phyloP scores from a whole-genome alignment of 2,113 vertebrate genomes.

The Petromus typicus region DNA sequence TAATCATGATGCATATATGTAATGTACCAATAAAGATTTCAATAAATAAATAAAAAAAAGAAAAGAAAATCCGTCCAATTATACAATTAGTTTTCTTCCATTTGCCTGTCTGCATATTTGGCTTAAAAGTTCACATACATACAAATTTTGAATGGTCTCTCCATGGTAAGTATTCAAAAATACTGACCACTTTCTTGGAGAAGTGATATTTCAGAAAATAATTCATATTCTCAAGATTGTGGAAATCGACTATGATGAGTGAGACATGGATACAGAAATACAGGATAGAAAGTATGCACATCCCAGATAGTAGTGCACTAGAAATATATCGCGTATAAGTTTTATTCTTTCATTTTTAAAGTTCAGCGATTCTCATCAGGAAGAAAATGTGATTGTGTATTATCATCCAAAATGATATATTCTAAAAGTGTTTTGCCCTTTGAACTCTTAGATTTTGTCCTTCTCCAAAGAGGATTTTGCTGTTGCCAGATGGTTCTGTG shows the following conservation, averaged over 20 bases:
- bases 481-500: constrained; percentile 40
- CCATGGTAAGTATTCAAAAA: background rate
- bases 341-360: background rate
- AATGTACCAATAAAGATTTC: too few species aligned
- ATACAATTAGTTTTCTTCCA: background rate
- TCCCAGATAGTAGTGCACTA: background rate
- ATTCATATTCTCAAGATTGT: background rate
- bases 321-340: background rate
- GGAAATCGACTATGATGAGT: background rate
- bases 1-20: too few species aligned
- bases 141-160: background rate
- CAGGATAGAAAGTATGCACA: background rate
- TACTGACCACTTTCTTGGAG: background rate
- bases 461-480: constrained; percentile 41
- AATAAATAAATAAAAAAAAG: too few species aligned
- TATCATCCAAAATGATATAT: constrained; percentile 10
- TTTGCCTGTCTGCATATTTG: background rate
- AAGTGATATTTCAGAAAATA: background rate
- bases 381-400: background rate
- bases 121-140: background rate
- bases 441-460: background rate
- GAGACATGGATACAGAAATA: background rate
- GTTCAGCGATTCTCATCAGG: background rate
- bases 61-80: background rate
- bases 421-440: constrained; percentile 28